Conservation (phyloP, 2,797 vertebrate species). For the Podargus strigoides region DNA sequence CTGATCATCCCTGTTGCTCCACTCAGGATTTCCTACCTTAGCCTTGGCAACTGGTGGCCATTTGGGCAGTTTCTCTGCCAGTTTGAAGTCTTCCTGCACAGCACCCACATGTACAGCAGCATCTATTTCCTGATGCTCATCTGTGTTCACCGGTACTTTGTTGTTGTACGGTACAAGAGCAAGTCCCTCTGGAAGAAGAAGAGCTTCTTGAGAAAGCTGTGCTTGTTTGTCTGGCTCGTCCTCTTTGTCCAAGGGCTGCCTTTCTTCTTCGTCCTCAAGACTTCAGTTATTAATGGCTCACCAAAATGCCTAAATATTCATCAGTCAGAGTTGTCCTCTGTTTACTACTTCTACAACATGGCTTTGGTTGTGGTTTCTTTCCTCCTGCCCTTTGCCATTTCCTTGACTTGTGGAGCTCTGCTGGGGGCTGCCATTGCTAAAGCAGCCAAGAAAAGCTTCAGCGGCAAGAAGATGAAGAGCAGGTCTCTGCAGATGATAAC, state of each 20-base stretch:
- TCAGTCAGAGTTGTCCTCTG: slow-evolving; percentile 25
- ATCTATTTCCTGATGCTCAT: slow-evolving; percentile 75
- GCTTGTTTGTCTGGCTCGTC: slow-evolving; percentile 62
- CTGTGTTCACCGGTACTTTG: slow-evolving; percentile 72
- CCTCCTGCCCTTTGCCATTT: slow-evolving; percentile 66
- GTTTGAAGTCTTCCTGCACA: slow-evolving; percentile 68
- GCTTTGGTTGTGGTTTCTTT: slow-evolving; percentile 59
- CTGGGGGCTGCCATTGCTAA: slow-evolving; percentile 61
- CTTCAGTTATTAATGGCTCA: slow-evolving; percentile 13
- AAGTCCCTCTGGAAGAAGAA: slow-evolving; percentile 62
- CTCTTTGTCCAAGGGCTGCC: slow-evolving; percentile 57
- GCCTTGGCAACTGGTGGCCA: slow-evolving; percentile 45
- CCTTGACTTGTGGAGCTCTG: slow-evolving; percentile 61
- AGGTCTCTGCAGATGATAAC: slow-evolving; percentile 72
- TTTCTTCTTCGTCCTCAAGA: slow-evolving; percentile 60
- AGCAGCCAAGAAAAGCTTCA: slow-evolving; percentile 54
- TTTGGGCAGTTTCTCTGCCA: slow-evolving; percentile 72
- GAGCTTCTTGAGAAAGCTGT: slow-evolving; percentile 68
- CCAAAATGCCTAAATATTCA: slow-evolving; percentile 72
- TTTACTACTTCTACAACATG: slow-evolving; percentile 70
- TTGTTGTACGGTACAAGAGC: slow-evolving; percentile 63
- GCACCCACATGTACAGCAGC: slow-evolving; percentile 71
- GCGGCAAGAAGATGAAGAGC: slow-evolving; percentile 64
- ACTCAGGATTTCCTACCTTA: slow-evolving; percentile 66
- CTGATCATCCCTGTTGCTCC: slow-evolving; percentile 62